Conservation (phyloP, 2,888 invertebrate genomes). For the Chrysina gloriosa region DNA sequence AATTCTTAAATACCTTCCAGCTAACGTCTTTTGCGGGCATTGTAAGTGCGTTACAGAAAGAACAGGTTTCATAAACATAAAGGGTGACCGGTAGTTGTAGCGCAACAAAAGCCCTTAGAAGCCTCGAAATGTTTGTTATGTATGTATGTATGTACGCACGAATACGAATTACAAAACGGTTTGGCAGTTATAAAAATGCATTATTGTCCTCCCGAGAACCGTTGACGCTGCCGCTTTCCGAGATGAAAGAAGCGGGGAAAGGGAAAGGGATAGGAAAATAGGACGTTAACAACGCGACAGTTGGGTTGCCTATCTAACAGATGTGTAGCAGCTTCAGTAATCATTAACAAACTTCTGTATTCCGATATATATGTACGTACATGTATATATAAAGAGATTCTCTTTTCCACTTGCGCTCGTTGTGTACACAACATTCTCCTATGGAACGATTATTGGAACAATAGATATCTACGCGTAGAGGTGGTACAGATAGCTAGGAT, state of each 20-base stretch:
- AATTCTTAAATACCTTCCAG: slow-evolving; percentile 10
- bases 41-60: slow-evolving; percentile 1
- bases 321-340: slow-evolving; percentile 29
- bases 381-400: not conserved
- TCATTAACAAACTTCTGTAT: slow-evolving; percentile 1
- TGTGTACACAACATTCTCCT: not conserved
- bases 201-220: slow-evolving; percentile 28
- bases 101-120: slow-evolving; percentile 33
- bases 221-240: slow-evolving; percentile 41
- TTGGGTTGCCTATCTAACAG: slow-evolving; percentile 50
- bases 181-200: slow-evolving; percentile 34
- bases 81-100: slow-evolving; percentile 23
- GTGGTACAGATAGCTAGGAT: not conserved
- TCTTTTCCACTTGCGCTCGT: too few species aligned
- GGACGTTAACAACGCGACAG: slow-evolving; percentile 46
- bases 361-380: not conserved
- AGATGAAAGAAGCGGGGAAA: slow-evolving; percentile 41
- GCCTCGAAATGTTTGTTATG: too few species aligned
- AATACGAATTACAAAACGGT: slow-evolving; percentile 31
- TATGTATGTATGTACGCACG: too few species aligned
- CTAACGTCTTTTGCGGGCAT: slow-evolving; percentile 7
- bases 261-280: not conserved
- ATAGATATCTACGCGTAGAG: not conserved
- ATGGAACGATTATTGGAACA: not conserved
- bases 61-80: slow-evolving; percentile 33